phyloP scores from a whole-genome alignment of 2,888 invertebrate genomes.

The Theretra japonica region DNA sequence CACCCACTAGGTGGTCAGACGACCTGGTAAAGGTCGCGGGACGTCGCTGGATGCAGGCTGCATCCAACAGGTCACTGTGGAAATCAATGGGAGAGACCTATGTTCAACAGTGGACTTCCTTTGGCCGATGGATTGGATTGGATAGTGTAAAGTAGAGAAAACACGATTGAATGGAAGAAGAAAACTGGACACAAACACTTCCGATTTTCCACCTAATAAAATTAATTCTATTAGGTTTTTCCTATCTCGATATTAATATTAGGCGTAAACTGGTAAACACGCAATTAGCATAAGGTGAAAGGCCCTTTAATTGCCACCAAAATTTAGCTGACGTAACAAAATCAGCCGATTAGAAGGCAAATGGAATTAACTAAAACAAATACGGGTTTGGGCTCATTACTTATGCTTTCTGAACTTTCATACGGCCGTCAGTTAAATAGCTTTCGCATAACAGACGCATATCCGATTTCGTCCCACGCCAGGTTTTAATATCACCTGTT shows the following conservation, averaged over 20 bases:
- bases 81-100: no score
- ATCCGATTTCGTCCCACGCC: slow-evolving; percentile 11
- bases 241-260: not conserved
- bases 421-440: not conserved
- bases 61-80: no score
- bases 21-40: no score
- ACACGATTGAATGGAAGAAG: no score
- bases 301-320: slow-evolving; percentile 7
- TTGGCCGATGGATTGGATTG: no score
- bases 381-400: slow-evolving; percentile 12
- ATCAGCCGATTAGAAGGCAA: not conserved
- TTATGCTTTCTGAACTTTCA: slow-evolving; percentile 22
- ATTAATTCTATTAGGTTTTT: no score
- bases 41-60: no score
- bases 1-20: no score
- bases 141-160: no score
- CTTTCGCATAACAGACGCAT: slow-evolving; percentile 21
- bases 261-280: not conserved
- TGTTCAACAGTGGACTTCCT: no score
- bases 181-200: no score
- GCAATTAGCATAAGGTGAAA: slow-evolving; percentile 4
- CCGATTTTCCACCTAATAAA: no score
- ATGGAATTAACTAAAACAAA: slow-evolving; percentile 4
- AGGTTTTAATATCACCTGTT: not conserved
- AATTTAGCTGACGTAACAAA: not conserved